Evolutionary conservation across 2,888 invertebrate genomes (phyloP).

Genomic region (Helleia helle): DNA sequence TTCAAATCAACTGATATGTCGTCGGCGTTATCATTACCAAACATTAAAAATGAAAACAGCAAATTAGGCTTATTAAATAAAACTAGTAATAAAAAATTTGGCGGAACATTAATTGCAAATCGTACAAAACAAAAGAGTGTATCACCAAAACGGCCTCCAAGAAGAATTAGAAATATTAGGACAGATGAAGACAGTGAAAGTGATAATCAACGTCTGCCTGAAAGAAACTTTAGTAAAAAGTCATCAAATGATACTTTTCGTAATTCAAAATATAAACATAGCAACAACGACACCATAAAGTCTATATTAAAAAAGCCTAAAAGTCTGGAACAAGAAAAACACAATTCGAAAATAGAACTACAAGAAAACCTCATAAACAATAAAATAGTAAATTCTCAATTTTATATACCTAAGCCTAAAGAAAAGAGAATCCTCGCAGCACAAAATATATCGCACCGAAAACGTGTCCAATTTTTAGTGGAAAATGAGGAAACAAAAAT

Average conservation of each 20-base stretch:
- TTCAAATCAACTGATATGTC: constrained; percentile 45
- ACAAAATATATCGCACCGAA: constrained; percentile 66
- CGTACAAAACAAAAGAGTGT: constrained; percentile 61
- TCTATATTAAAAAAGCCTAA: constrained; percentile 75
- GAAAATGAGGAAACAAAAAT: constrained; percentile 75
- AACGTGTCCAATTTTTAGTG: constrained; percentile 82
- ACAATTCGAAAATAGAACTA: constrained; percentile 37
- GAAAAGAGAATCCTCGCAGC: constrained; percentile 41
- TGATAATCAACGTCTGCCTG: constrained; percentile 55
- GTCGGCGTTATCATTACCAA: constrained; percentile 49
- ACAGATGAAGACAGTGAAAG: constrained; percentile 67
- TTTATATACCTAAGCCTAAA: constrained; percentile 76
- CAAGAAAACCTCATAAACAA: constrained; percentile 13
- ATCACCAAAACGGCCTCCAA: constrained; percentile 77
- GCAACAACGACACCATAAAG: constrained; percentile 64
- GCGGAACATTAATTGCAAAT: constrained; percentile 38
- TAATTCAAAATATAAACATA: constrained; percentile 43
- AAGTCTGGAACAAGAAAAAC: constrained; percentile 43
- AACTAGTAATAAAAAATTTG: constrained; percentile 46
- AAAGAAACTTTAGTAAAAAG: constrained; percentile 43
- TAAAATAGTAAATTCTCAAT: constrained; percentile 52
- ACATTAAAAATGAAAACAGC: constrained; percentile 59
- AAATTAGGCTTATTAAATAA: constrained; percentile 48
- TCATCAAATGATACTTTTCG: constrained; percentile 32
- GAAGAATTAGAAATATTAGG: constrained; percentile 65